These are phyloP conservation scores for Hypena proboscidalis DNA, from an alignment of 2,888 invertebrate species.

Conservation along the genomic window DNA sequence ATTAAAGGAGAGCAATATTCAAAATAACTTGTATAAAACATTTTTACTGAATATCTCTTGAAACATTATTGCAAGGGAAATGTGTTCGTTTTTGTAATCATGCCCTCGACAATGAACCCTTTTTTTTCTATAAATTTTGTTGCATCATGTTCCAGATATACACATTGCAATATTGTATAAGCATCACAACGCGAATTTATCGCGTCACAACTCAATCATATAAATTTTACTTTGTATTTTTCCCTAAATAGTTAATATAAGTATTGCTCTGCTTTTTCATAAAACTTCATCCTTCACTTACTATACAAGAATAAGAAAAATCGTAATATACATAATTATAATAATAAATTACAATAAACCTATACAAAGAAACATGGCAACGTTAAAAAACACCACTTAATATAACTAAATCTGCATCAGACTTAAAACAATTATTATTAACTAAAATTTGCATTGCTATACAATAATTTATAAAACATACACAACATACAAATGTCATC, in stretches of 20 bases:
- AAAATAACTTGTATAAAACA: no score
- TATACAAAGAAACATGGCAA: conserved; percentile 55
- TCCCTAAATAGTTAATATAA: conserved; percentile 29
- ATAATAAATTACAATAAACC: conserved; percentile 32
- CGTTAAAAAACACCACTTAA: conserved; percentile 42
- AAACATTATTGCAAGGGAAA: no score
- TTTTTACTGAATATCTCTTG: no score
- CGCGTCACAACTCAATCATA: no score
- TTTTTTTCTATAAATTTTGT: no score
- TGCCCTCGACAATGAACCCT: no score
- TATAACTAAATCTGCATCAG: conserved; percentile 79
- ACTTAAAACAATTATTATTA: conserved; percentile 60
- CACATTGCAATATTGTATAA: no score
- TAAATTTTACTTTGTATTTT: no score
- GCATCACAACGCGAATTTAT: no score
- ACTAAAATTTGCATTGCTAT: conserved; percentile 73
- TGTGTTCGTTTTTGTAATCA: no score
- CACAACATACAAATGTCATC: conserved; percentile 70
- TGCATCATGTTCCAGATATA: no score
- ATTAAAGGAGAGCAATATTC: conserved; percentile 29
- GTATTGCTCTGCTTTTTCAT: conserved; percentile 43
- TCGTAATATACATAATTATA: conserved; percentile 23
- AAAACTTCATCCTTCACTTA: conserved; percentile 12
- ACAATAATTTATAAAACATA: conserved; percentile 63
- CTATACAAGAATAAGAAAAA: conserved; percentile 14